Base-by-base conservation (phyloP, 2,797 vertebrate genomes). In the Rhinatrema bivittatum region DNA sequence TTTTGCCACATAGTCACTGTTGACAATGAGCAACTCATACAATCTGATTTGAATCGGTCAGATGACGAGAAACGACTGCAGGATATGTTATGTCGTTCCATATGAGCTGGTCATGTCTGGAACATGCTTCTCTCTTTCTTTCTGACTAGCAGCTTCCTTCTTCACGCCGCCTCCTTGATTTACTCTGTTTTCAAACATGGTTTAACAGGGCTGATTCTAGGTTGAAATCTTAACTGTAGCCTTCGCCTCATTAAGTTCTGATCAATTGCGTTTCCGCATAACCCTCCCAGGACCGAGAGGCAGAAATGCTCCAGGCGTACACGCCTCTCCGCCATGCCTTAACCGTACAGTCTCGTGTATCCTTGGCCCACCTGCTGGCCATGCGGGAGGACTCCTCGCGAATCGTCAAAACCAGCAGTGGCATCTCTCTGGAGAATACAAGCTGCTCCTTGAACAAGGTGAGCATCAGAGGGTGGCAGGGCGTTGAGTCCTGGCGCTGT, bases 401-500 rank as follows among this genome's bases (percentile, higher is more conserved):
- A 31, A 84, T 88, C 13, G 38, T 82, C 14, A 74, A 65, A 19
- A 66, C 85, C 56, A 66, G 78, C 71, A 69, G 85, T 2, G 36
- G 43, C n/a, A 12, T 38, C 71, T 61, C 66, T 25, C 39, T 87
- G 56, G 46, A 64, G 70, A 58, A 55, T 17, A 81, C 78, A 24
- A 42, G 47, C 21, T 77, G 70, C 10, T 23, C 81, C 1, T 37
- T 94, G 56, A 88, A 93, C 65, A 91, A 93, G 88, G 91, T 93
- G 6, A 32, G 5, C 7, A 3, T n/a, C n/a, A 7, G 3, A 14
- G 3, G 29, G 17, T 39, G 10, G 10, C 15, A 14, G 6, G 8
- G 16, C 25, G 2, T 2, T 10, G 2, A 13, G 25, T 17, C 5
- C 25, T n/a, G n/a, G 5, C 3, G 8, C 31, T 3, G n/a, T n/a